These are phyloP conservation scores for Myopa testacea DNA, from an alignment of 2,888 invertebrate genomes.

Conservation along the genomic window DNA sequence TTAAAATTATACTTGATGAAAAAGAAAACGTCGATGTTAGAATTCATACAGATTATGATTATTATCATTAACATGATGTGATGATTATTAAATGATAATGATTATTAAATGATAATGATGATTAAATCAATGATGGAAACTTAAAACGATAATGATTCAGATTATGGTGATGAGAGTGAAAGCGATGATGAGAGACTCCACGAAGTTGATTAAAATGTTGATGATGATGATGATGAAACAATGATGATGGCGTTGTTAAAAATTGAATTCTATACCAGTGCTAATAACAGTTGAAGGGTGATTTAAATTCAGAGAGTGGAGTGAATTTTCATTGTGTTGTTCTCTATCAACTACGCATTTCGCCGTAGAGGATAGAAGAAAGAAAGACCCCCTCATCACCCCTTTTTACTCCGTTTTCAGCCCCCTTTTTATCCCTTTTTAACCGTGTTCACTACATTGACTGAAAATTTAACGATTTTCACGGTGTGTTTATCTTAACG, in stretches of 20 bases:
- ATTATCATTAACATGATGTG: no score
- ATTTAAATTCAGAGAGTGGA: no score
- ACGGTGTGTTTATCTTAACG: conserved; percentile 4
- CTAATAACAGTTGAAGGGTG: no score
- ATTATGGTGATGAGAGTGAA: neutral
- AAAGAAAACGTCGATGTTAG: no score
- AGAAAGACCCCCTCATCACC: neutral
- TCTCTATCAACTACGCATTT: no score
- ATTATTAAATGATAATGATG: neutral
- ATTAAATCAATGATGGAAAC: neutral
- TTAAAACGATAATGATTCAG: neutral
- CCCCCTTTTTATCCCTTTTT: no score
- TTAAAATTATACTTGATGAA: no score
- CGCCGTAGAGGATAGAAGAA: neutral
- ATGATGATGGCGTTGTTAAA: neutral
- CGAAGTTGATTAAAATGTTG: neutral
- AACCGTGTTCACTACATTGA: neutral
- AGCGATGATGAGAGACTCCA: neutral
- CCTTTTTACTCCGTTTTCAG: neutral
- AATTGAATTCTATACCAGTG: no score
- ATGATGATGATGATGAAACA: conserved; percentile 5
- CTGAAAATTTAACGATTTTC: neutral
- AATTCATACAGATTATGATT: no score
- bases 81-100: neutral
- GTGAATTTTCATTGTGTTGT: no score